Conservation (phyloP, 2,797 vertebrate genomes). For the Microchirus variegatus region DNA sequence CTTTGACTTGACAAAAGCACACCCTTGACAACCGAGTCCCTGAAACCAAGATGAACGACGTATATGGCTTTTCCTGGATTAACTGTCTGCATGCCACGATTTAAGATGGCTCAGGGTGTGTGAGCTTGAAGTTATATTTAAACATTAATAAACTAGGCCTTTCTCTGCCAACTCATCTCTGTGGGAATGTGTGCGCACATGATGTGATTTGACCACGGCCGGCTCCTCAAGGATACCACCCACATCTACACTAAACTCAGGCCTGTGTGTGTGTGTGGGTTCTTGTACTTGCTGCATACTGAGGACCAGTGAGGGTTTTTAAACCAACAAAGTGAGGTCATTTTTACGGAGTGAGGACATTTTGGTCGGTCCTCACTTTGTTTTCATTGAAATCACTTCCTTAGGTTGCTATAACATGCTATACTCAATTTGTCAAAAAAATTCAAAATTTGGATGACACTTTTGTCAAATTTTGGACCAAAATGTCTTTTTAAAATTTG, state of each 20-base stretch:
- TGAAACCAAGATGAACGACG: slow-evolving; percentile 60
- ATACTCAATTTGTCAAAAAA: too few relatives aligned
- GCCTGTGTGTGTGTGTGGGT: slow-evolving; percentile 1
- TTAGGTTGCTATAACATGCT: too few relatives aligned
- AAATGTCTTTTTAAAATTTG: too few relatives aligned
- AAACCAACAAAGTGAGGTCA: too few relatives aligned
- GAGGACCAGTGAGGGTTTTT: too few relatives aligned
- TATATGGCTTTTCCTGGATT: slow-evolving; percentile 57
- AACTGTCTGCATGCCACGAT: slow-evolving; percentile 55
- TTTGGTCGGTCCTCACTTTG: too few relatives aligned
- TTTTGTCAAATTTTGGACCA: too few relatives aligned
- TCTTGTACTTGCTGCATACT: too few relatives aligned
- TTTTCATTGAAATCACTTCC: too few relatives aligned
- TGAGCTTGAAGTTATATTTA: slow-evolving; percentile 55
- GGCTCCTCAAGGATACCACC: slow-evolving; percentile 20
- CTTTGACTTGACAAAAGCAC: slow-evolving; percentile 41
- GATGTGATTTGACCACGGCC: slow-evolving; percentile 3
- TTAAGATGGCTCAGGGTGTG: slow-evolving; percentile 46
- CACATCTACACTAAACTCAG: slow-evolving; percentile 15
- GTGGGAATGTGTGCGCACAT: not conserved
- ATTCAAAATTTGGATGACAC: too few relatives aligned
- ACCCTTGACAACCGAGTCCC: slow-evolving; percentile 40
- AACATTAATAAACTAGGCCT: slow-evolving; percentile 45
- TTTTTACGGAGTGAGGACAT: too few relatives aligned
- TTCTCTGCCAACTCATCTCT: slow-evolving; percentile 21